phyloP scores from a whole-genome alignment of 2,888 invertebrate genomes.

The Drosophila koepferae region DNA sequence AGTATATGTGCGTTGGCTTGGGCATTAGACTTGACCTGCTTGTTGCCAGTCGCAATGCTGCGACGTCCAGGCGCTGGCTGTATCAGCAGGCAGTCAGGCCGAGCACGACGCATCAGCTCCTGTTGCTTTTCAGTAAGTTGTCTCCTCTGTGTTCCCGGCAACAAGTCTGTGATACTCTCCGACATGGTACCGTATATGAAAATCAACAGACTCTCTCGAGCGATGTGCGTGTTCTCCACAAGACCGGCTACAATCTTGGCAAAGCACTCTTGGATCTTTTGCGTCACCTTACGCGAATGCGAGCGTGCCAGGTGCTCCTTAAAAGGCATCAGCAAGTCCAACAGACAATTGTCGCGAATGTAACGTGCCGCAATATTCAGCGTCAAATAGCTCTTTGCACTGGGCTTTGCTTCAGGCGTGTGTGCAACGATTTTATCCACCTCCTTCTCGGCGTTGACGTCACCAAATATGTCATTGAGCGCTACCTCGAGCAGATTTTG shows the following conservation, averaged over 20 bases:
- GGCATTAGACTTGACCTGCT: constrained; percentile 88
- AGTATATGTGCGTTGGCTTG: constrained; percentile 94
- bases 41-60: constrained; percentile 88
- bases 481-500: constrained; percentile 93
- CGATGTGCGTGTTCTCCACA: constrained; percentile 92
- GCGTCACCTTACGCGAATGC: constrained; percentile 91
- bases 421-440: constrained; percentile 93
- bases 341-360: constrained; percentile 91
- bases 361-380: constrained; percentile 92
- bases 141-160: constrained; percentile 86
- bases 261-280: constrained; percentile 93
- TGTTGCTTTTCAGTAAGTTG: constrained; percentile 86
- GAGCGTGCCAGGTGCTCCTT: constrained; percentile 92
- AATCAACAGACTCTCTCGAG: constrained; percentile 90
- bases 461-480: constrained; percentile 94
- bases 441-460: constrained; percentile 96
- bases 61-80: constrained; percentile 89
- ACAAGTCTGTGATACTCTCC: constrained; percentile 91
- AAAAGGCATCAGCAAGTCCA: constrained; percentile 92
- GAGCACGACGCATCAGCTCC: constrained; percentile 85
- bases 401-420: constrained; percentile 92
- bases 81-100: constrained; percentile 92
- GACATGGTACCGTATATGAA: constrained; percentile 93
- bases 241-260: constrained; percentile 92
- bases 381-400: constrained; percentile 94